These are phyloP conservation scores for Phasia obesa DNA, from an alignment of 2,888 invertebrate species.

Conservation along the genomic window DNA sequence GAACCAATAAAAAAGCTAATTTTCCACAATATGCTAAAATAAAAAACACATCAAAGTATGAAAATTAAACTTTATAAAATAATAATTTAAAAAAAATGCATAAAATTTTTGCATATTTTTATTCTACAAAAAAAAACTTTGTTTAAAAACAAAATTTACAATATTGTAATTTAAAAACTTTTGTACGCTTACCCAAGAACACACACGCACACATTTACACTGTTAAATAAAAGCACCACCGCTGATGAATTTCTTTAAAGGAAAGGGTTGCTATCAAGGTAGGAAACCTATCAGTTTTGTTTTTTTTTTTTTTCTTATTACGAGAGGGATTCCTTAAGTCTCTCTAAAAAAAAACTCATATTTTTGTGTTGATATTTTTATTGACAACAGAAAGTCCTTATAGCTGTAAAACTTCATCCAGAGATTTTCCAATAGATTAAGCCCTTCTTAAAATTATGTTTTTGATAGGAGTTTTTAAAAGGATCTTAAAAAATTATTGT, in stretches of 20 bases:
- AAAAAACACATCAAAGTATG: slow-evolving; percentile 38
- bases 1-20: slow-evolving; percentile 8
- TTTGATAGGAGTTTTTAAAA: too few relatives aligned
- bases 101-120: slow-evolving; percentile 17
- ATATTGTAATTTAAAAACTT: slow-evolving; percentile 53
- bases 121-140: slow-evolving; percentile 6
- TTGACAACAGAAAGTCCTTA: too few relatives aligned
- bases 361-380: too few relatives aligned
- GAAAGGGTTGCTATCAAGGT: slow-evolving; percentile 8
- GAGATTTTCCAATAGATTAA: too few relatives aligned
- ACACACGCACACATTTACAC: background rate
- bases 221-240: background rate
- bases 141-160: slow-evolving; percentile 31
- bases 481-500: too few relatives aligned
- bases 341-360: too few relatives aligned
- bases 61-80: slow-evolving; percentile 26
- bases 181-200: background rate
- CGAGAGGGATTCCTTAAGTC: too few relatives aligned
- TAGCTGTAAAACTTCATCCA: too few relatives aligned
- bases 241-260: background rate
- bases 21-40: background rate
- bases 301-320: too few relatives aligned
- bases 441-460: too few relatives aligned
- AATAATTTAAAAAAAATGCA: background rate
- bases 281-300: too few relatives aligned